Evolutionary conservation across 1,140 invertebrate genomes (phyloP), one percentile per base, ranked within the genome.

Genomic region (Pantala flavescens): DNA sequence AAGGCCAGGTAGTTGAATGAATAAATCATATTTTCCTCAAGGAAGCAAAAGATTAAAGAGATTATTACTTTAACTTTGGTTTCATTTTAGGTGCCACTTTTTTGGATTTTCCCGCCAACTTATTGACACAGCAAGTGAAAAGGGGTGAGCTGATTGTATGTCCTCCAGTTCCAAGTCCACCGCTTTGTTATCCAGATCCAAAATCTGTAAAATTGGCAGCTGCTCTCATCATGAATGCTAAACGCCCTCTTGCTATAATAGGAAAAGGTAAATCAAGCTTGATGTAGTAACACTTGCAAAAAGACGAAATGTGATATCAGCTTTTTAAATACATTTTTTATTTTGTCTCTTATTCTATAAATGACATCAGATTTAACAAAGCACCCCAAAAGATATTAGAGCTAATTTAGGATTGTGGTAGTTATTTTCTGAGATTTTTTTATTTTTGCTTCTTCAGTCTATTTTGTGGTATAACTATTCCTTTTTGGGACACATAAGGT

Each of bases 81-180:
- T 63, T 63, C 43, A 63, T 63, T 1, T 5, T 71, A 87, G 90
- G 96, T 21, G 90, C 89, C 0, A 84, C 87, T 12, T 98, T 98
- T 82, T 84, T 98, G 42, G 96, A 98, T 82, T 88, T 98, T 79
- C 91, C 96, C 0, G 95, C 91, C 16, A 95, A 93, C 79, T 81
- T 96, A 36, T 82, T 95, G 71, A 86, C 83, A 74, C 86, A 85
- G 73, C 81, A 80, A 23, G 81, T 87, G 16, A 75, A 81, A 2
- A 80, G 82, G 76, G 81, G 81, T 72, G 78, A 83, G 19, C 81
- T 90, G 24, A 77, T 82, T 76, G 75, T 79, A 71, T 78, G 82
- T 73, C 71, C 73, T 42, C 80, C 77, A 76, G 87, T 86, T 80
- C 87, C 88, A 23, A 80, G 85, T 16, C 86, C 91, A 24, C 93